phyloP scores from a whole-genome alignment of 2,888 invertebrate species.

The Nymphalis c-album region DNA sequence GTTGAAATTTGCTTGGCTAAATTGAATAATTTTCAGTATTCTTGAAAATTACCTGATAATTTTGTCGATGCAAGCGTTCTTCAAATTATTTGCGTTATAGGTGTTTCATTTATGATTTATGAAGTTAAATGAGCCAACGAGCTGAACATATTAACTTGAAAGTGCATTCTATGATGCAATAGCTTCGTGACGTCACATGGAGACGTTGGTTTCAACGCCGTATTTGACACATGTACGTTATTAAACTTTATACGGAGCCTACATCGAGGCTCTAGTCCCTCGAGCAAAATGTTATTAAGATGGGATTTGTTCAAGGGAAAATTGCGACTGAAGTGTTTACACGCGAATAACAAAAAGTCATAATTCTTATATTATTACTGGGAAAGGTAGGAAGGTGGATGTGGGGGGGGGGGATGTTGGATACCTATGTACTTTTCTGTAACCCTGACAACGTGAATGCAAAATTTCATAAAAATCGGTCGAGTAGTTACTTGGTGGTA shows the following conservation, averaged over 20 bases:
- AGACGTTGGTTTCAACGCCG: background rate
- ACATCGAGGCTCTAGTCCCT: too few species aligned
- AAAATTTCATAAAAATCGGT: too few species aligned
- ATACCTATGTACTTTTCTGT: too few species aligned
- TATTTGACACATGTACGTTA: background rate
- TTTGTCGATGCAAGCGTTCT: conserved; percentile 3
- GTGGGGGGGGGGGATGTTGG: too few species aligned
- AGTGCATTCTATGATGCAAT: background rate
- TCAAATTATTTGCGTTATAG: conserved; percentile 17
- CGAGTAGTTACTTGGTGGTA: too few species aligned
- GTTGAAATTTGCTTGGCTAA: background rate
- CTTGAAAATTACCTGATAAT: conserved; percentile 15
- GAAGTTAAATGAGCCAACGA: background rate
- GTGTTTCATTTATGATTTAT: conserved; percentile 10
- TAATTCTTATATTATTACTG: too few species aligned
- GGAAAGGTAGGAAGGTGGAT: too few species aligned
- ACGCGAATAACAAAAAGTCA: too few species aligned
- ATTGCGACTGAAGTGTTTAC: too few species aligned
- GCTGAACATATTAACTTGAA: conserved; percentile 1
- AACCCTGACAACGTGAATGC: too few species aligned
- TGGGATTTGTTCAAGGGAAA: too few species aligned
- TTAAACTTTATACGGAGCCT: background rate
- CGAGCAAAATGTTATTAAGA: too few species aligned
- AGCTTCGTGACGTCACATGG: background rate
- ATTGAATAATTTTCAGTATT: conserved; percentile 5